A percentile compares a stretch with the other conserved stretches of the same genome.
Evolutionary conservation across 2,888 invertebrate genomes (phyloP).

Genomic region (Tupiocoris notatus): DNA sequence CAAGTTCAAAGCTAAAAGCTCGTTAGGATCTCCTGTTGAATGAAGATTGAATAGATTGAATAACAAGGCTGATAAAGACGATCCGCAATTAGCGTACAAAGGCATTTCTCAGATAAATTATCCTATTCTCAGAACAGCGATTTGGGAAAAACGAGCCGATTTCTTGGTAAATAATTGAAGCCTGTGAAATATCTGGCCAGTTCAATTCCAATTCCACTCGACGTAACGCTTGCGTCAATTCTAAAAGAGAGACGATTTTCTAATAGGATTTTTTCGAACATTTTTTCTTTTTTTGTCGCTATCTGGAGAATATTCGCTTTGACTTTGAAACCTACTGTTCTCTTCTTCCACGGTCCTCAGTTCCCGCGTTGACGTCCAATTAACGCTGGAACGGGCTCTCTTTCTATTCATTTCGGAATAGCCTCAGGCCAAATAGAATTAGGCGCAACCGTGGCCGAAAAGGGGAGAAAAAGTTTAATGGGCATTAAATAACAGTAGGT

Average conservation of each 20-base stretch:
- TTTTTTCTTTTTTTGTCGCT: not conserved
- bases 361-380: not conserved
- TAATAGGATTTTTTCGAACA: not conserved
- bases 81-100: too few relatives aligned
- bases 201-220: too few relatives aligned
- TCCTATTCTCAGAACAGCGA: too few relatives aligned
- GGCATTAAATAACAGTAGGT: not conserved
- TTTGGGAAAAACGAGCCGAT: too few relatives aligned
- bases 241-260: not conserved
- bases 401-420: not conserved
- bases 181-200: too few relatives aligned
- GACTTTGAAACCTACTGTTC: not conserved
- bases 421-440: conserved; percentile 3
- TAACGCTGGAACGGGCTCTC: not conserved
- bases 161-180: too few relatives aligned
- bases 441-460: not conserved
- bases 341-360: not conserved
- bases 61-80: too few relatives aligned
- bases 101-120: too few relatives aligned
- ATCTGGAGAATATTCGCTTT: not conserved
- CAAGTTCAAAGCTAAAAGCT: too few relatives aligned
- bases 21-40: too few relatives aligned
- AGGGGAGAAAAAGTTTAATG: not conserved
- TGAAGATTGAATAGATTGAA: too few relatives aligned
- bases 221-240: not conserved